Percentiles rank a stretch among this genome's conserved stretches.
Evolutionary conservation across 2,888 invertebrate genomes (phyloP).

Genomic region (Polyploca ridens): DNA sequence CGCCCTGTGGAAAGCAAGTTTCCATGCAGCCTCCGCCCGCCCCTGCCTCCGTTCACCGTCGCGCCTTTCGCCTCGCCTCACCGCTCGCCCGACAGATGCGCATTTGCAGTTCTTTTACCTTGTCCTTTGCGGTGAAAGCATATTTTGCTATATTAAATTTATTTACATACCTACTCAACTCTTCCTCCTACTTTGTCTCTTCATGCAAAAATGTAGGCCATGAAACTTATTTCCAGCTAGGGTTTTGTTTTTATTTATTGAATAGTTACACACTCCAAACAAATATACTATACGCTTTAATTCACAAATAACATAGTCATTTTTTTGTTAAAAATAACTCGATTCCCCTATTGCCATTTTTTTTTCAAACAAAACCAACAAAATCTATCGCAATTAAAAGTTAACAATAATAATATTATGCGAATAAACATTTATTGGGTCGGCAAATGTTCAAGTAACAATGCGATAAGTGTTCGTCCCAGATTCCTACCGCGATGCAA

Average conservation of each 20-base stretch:
- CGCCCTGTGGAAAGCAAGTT: slow-evolving; percentile 58
- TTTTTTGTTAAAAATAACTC: no score
- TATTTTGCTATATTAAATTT: slow-evolving; percentile 37
- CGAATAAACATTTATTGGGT: background rate
- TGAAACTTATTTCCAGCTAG: background rate
- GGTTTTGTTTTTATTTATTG: background rate
- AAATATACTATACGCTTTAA: no score
- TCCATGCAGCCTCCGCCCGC: slow-evolving; percentile 76
- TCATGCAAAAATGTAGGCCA: background rate
- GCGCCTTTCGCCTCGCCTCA: slow-evolving; percentile 16
- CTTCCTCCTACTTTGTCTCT: no score
- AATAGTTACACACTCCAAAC: no score
- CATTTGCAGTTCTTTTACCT: slow-evolving; percentile 69
- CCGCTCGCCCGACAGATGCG: slow-evolving; percentile 55
- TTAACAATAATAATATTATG: background rate
- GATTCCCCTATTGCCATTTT: no score
- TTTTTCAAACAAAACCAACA: no score
- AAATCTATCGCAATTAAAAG: no score
- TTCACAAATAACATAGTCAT: no score
- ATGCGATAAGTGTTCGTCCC: slow-evolving; percentile 37
- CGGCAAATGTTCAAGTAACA: slow-evolving; percentile 22
- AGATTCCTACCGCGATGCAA: slow-evolving; percentile 38
- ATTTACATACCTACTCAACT: slow-evolving; percentile 16
- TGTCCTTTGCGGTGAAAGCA: slow-evolving; percentile 50
- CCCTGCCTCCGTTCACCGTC: slow-evolving; percentile 31